These are phyloP conservation scores for Anas acuta DNA, from an alignment of 2,797 vertebrate species.

Conservation along the genomic window DNA sequence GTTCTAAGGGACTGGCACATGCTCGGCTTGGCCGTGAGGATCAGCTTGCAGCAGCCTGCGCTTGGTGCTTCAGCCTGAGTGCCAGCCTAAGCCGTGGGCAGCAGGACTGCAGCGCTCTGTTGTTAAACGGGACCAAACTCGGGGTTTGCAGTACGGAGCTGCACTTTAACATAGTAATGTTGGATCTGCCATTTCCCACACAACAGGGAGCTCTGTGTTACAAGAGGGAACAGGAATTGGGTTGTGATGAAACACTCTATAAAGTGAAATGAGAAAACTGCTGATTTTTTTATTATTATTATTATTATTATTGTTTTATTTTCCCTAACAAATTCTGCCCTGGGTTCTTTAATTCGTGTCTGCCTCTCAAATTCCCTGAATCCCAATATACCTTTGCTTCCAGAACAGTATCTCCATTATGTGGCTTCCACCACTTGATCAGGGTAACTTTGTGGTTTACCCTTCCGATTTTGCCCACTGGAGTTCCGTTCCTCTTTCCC, in stretches of 20 bases:
- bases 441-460: background rate
- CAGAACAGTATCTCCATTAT: background rate
- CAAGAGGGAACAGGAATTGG: background rate
- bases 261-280: background rate
- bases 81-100: background rate
- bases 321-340: background rate
- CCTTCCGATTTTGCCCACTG: background rate
- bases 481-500: background rate
- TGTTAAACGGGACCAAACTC: background rate
- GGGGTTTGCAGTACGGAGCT: background rate
- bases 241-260: background rate
- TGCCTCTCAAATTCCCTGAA: background rate
- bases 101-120: background rate
- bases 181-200: background rate
- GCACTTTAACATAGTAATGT: background rate
- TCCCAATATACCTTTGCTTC: background rate
- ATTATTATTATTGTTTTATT: background rate
- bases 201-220: background rate
- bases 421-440: fast-evolving
- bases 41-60: constrained; percentile 49
- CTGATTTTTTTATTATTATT: background rate
- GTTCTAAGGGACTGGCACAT: constrained; percentile 59
- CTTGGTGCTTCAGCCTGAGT: constrained; percentile 7
- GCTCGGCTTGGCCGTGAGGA: background rate
- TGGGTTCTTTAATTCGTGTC: background rate